Conservation (phyloP, 2,888 invertebrate genomes). For the Pterostichus niger region DNA sequence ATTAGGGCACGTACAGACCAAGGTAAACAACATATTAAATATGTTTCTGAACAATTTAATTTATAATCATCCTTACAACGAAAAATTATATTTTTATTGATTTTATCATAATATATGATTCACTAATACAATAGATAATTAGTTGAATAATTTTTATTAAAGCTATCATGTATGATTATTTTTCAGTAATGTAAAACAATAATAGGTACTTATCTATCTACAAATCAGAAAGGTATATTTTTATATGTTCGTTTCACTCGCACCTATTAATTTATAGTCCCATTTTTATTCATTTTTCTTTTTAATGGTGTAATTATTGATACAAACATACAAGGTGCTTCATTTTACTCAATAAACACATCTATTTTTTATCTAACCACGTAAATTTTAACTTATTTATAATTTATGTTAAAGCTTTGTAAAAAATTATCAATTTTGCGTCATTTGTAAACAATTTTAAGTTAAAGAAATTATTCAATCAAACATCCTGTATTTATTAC, state of each 20-base stretch:
- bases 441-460: not conserved
- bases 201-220: constrained; percentile 2
- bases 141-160: constrained; percentile 5
- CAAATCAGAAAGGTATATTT: constrained; percentile 12
- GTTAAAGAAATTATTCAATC: not conserved
- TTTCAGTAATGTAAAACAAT: constrained; percentile 24
- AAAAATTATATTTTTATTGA: constrained; percentile 5
- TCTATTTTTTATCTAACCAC: not conserved
- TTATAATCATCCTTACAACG: too few species aligned
- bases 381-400: not conserved
- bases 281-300: constrained; percentile 20
- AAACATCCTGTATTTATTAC: not conserved
- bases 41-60: too few species aligned
- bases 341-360: not conserved
- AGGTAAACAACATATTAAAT: too few species aligned
- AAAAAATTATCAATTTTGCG: too few species aligned
- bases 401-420: not conserved
- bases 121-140: constrained; percentile 16
- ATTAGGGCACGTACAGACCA: too few species aligned
- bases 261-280: constrained; percentile 21
- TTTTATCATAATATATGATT: constrained; percentile 4
- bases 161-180: not conserved
- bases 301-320: constrained; percentile 43
- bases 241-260: constrained; percentile 5
- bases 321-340: not conserved